phyloP scores from a whole-genome alignment of 2,797 vertebrate species.

The Synaphobranchus kaupii region DNA sequence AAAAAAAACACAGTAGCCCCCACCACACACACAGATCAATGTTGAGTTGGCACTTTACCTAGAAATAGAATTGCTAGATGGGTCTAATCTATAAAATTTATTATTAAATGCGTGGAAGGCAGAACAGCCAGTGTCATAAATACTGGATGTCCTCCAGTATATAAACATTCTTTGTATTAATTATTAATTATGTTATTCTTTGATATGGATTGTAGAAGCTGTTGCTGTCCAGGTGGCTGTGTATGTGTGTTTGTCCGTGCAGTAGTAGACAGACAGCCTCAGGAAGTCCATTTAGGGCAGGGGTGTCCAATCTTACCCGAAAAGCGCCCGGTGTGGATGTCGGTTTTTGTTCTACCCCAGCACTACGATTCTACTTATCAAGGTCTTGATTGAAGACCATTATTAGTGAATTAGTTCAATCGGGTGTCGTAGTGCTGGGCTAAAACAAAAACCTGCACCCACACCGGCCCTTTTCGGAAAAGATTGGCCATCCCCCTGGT shows the following conservation, averaged over 20 bases:
- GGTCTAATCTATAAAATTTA: background rate
- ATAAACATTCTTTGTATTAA: background rate
- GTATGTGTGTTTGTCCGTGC: too few species aligned
- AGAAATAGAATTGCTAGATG: background rate
- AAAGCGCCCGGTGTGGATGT: constrained; percentile 4
- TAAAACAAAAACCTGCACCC: too few species aligned
- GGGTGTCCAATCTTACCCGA: too few species aligned
- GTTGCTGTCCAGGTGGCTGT: too few species aligned
- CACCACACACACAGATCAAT: background rate
- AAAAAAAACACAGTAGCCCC: background rate
- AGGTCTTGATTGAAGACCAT: too few species aligned
- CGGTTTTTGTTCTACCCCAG: constrained; percentile 35
- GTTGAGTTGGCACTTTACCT: background rate
- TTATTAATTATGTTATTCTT: too few species aligned
- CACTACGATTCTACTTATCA: too few species aligned
- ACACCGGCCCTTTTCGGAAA: background rate
- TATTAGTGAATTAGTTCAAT: too few species aligned
- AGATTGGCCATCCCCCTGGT: background rate
- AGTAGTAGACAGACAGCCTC: too few species aligned
- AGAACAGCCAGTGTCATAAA: background rate
- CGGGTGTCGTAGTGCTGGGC: too few species aligned
- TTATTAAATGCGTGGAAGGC: background rate
- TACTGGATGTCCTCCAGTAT: background rate
- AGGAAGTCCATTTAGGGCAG: too few species aligned
- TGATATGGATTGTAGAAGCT: too few species aligned